Evolutionary conservation across 1,140 invertebrate species (phyloP).

Genomic region (Musca domestica): DNA sequence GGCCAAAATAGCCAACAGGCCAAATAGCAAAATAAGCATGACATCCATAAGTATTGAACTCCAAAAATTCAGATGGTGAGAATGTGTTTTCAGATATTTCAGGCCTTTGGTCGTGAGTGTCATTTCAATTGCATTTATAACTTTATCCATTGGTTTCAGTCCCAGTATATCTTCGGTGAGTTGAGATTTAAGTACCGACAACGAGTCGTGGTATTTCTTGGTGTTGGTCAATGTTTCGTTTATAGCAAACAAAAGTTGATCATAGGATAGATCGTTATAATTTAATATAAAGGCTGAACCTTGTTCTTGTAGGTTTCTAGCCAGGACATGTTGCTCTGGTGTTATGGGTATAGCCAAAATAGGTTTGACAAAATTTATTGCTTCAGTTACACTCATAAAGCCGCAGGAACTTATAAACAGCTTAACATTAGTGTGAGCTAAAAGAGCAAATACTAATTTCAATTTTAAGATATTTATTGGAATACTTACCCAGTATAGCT

Average conservation of each 20-base stretch:
- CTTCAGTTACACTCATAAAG: conserved; percentile 61
- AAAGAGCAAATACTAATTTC: conserved; percentile 11
- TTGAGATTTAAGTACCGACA: conserved; percentile 28
- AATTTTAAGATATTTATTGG: neutral
- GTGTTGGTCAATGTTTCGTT: conserved; percentile 40
- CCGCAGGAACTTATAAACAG: conserved; percentile 69
- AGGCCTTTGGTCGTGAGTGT: conserved; percentile 56
- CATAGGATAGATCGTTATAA: conserved; percentile 40
- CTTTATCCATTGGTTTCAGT: conserved; percentile 53
- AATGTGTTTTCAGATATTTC: conserved; percentile 51
- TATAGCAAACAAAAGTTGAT: conserved; percentile 38
- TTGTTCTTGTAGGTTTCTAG: conserved; percentile 47
- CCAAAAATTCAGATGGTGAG: conserved; percentile 52
- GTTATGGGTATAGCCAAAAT: conserved; percentile 63
- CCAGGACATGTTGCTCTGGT: conserved; percentile 60
- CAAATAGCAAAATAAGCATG: conserved; percentile 40
- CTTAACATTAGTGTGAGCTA: conserved; percentile 58
- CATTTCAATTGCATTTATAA: conserved; percentile 60
- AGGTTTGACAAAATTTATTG: conserved; percentile 60
- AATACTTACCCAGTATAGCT: conserved; percentile 58
- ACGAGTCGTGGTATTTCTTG: conserved; percentile 25
- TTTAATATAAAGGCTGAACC: conserved; percentile 36
- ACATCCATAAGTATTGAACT: conserved; percentile 55
- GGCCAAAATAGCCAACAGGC: conserved; percentile 38
- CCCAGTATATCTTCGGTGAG: conserved; percentile 50